Evolutionary conservation across 2,797 vertebrate species (phyloP), one percentile per base, ranked within the genome.

Genomic region (Coregonus ussuriensis): DNA sequence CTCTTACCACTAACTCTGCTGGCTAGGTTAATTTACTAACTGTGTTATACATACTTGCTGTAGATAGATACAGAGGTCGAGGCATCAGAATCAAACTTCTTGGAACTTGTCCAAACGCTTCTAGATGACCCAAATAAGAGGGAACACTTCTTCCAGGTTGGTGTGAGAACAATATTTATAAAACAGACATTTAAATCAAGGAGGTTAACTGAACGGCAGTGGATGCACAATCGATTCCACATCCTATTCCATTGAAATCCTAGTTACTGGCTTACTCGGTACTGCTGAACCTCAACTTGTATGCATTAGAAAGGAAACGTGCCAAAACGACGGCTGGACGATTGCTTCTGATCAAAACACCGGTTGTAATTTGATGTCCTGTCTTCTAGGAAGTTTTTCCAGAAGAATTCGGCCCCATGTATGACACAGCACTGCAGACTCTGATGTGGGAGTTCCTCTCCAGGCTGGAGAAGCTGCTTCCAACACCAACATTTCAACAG

Each of bases 121-220:
- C 25, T 65, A 5, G 62, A 25, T 25, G 25, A 65, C 25, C 25
- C 62, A 11, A 29, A 6, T 59, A 18, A 59, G 56, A 59, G 29
- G 9, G 65, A 67, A 9, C 33, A 67, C 65, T 67, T 67, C 31
- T 67, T 67, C 65, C 65, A 67, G 65, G 65, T 67, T 67, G 65
- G 65, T 67, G 29, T 33, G 65, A n/a, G n/a, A 59, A 59, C 5
- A n/a, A 3, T 11, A 0, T 47, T 59, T 59, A 14, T 59, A 4
- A 62, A 62, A 63, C 59, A 3, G 7, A 21, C 21, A 13, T 63
- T 63, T 13, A 63, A 63, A 21, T 4, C 7, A 1, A 11, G 59
- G 21, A 63, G n/a, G 21, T 25, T 1, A 63, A 63, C 59, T 63
- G 18, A 59, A 59, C 56, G 0, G 18, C 5, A 56, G 54, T 56